A percentile compares a stretch with the other conserved stretches of the same genome.
These are phyloP conservation scores for Caenorhabditis plicata DNA, from an alignment of 2,888 invertebrate species.

Conservation along the genomic window DNA sequence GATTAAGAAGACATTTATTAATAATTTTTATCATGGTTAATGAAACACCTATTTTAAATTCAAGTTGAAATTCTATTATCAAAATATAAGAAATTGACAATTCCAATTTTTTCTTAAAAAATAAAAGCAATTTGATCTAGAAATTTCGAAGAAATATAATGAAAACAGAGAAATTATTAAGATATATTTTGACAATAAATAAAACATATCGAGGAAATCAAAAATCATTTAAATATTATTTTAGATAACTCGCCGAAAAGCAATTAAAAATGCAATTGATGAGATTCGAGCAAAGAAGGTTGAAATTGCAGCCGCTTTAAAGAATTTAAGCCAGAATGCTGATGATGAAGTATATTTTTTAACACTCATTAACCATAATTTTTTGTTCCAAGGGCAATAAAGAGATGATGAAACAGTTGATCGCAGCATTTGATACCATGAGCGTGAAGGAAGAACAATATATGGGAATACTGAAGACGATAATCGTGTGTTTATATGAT, in stretches of 20 bases:
- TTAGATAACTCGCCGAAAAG: constrained; percentile 38
- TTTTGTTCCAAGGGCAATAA: constrained; percentile 35
- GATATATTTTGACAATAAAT: too few species aligned
- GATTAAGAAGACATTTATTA: too few species aligned
- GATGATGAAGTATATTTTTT: constrained; percentile 10
- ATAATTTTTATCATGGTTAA: too few species aligned
- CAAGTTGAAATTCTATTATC: too few species aligned
- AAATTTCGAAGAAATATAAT: too few species aligned
- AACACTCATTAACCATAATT: constrained; percentile 3
- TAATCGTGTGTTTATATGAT: constrained; percentile 33
- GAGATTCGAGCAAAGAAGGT: constrained; percentile 40
- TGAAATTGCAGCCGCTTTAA: constrained; percentile 32
- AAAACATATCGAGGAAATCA: too few species aligned
- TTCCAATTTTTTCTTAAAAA: too few species aligned
- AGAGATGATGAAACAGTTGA: constrained; percentile 41
- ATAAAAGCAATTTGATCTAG: too few species aligned
- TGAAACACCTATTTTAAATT: too few species aligned
- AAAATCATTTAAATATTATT: constrained; percentile 6
- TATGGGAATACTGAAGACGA: constrained; percentile 46
- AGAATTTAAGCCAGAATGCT: constrained; percentile 18
- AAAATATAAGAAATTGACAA: too few species aligned
- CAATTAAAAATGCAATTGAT: constrained; percentile 36
- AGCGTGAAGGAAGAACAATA: constrained; percentile 57
- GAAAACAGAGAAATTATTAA: too few species aligned
- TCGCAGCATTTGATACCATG: constrained; percentile 51